Evolutionary conservation across 2,797 vertebrate genomes (phyloP).

Genomic region (Cichlasoma orientale): DNA sequence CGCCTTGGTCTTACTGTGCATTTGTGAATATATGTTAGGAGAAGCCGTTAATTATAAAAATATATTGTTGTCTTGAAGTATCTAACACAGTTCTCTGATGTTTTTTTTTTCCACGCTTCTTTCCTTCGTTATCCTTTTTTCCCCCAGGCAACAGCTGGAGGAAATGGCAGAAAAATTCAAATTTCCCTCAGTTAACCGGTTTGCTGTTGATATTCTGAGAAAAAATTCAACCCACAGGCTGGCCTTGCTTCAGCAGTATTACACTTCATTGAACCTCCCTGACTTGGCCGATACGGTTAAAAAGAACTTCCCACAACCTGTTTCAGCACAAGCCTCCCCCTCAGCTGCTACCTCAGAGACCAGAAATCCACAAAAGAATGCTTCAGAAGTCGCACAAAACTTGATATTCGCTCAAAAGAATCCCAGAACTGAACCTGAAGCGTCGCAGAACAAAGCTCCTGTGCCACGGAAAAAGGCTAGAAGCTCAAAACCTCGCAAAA

Average conservation of each 20-base stretch:
- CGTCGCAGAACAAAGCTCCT: constrained; percentile 20
- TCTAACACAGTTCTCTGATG: not conserved
- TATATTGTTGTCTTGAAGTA: not conserved
- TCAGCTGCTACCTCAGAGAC: constrained; percentile 12
- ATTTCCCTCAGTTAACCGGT: constrained; percentile 78
- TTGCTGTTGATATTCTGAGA: constrained; percentile 82
- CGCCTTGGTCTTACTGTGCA: not conserved
- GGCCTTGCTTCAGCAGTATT: constrained; percentile 85
- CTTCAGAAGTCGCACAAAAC: constrained; percentile 46
- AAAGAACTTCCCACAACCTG: constrained; percentile 66
- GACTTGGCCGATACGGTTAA: constrained; percentile 76
- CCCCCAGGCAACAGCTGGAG: constrained; percentile 87
- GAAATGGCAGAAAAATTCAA: constrained; percentile 87
- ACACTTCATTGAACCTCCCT: constrained; percentile 78
- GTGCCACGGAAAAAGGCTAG: constrained; percentile 41
- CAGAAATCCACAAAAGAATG: constrained; percentile 25
- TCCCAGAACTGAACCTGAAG: constrained; percentile 30
- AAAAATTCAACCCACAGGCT: constrained; percentile 83
- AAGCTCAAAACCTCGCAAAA: constrained; percentile 54
- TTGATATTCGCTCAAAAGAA: constrained; percentile 12
- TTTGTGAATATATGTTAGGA: not conserved
- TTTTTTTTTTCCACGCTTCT: not conserved
- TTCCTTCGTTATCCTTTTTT: not conserved
- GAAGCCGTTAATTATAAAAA: not conserved
- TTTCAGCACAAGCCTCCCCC: constrained; percentile 36